Base-by-base conservation (phyloP, 2,888 invertebrate species). In the Acleris literana region DNA sequence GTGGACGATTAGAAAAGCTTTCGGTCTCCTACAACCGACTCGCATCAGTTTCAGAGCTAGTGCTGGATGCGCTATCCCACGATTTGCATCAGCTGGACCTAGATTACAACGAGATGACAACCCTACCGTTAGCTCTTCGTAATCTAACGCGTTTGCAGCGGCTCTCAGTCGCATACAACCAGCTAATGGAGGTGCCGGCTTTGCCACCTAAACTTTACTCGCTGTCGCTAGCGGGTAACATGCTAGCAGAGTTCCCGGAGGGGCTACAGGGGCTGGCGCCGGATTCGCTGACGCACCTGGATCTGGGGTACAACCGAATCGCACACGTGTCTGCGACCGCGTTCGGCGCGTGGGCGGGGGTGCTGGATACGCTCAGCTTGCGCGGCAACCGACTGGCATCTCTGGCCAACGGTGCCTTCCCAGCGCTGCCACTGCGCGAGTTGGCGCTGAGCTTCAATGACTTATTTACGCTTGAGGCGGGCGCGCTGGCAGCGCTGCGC, bases 371-470 rank as follows among this genome's bases (percentile, higher is more conserved):
- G 29, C 92, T 97, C 11, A 92, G 96, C 51, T 85, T 97, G 69
- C 93, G 96, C 11, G 97, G 97, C 79, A 97, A 97, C 79, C 94
- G 95, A 73, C 93, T 97, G 25, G 94, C 95, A 3, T 94, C 92
- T 74, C 81, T 95, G 22, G 92, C 93, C 52, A 86, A 93, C n/a
- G 93, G 94, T 61, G 93, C 95, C 4, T 96, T 97, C 77, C 93
- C 94, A 56, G 94, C 94, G n/a, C 93, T 94, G 13, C 94, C 95
- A 69, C 92, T 98, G 66, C 95, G 96, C 67, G 97, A 97, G 85
- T 93, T 98, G 16, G 95, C 96, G 78, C 89, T 98, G 60, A 97
- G 97, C 74, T 97, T 97, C 83, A 98, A 98, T 82, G 95, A 96
- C 71, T 93, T 98, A 58, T 94, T 94, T 68, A 94, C 95, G 70